Conservation (phyloP, 2,113 vertebrate genomes). For the Tragelaphus strepsiceros region DNA sequence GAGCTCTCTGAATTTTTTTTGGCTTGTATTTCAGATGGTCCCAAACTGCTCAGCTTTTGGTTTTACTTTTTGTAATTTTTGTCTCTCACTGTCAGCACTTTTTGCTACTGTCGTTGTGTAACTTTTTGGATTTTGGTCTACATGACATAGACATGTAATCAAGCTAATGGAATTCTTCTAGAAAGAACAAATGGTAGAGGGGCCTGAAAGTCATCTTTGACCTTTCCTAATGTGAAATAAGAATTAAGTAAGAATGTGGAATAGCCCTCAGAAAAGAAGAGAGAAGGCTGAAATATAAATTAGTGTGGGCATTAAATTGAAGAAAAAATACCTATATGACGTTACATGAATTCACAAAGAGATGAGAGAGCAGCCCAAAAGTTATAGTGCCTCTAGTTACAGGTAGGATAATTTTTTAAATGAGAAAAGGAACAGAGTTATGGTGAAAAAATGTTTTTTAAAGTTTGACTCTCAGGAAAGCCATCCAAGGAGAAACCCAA, state of each 20-base stretch:
- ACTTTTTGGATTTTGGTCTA: constrained; percentile 2
- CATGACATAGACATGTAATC: background rate
- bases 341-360: background rate
- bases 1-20: background rate
- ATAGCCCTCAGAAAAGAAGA: background rate
- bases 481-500: background rate
- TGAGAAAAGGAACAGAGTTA: background rate
- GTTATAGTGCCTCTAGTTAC: background rate
- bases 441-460: background rate
- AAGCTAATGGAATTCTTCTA: background rate
- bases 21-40: background rate
- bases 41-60: background rate
- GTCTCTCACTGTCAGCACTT: background rate
- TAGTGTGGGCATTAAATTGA: background rate
- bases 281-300: background rate
- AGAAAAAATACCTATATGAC: background rate
- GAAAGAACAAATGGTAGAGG: background rate
- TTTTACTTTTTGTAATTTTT: background rate
- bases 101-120: background rate
- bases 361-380: background rate
- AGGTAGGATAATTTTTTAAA: background rate
- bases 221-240: background rate
- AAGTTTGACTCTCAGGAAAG: background rate
- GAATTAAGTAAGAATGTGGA: background rate
- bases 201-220: background rate